Evolutionary conservation across 1,140 invertebrate species (phyloP), one percentile per base, ranked within the genome.

Genomic region (Nasonia giraulti): DNA sequence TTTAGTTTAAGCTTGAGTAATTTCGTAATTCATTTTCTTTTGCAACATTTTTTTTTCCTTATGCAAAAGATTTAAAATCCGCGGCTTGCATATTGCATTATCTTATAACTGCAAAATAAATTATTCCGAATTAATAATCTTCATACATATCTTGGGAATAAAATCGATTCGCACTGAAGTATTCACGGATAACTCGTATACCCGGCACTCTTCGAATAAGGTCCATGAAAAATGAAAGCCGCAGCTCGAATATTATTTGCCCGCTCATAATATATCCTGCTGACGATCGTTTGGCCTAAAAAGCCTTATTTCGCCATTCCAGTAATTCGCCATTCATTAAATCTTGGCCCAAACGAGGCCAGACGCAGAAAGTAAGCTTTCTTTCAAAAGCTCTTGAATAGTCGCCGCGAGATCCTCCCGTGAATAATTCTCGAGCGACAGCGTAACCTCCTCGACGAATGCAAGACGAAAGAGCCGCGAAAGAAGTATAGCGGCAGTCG

Each of bases 391-490:
- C 23, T 14, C 14, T 27, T 75, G 47, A 75, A 74, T 82, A 62
- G 14, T 44, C n/a, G 17, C 68, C 33, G 40, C 7, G 31, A 81
- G 12, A 62, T 75, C 80, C 80, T 37, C 23, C 66, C 50, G 69
- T 76, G 75, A 82, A 82, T 82, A 68, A 50, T 76, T 76, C 66
- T 76, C 66, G 20, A 82, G 23, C 12, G 33, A 27, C 47, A 68
- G n/a, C 27, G 12, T 23, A 23, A 55, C 37, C 68, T 33, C 50
- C 8, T 10, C 68, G 68, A 79, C 27, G 77, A 78, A 78, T 0
- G 4, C 76, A 20, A 33, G 17, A 62, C 0, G 12, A 17, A 14
- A 55, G 12, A 47, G 14, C 4, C 14, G 6, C 55, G 17, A 20
- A 62, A 62, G 55, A 62, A 62, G 6, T 62, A 27, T 27, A 62